These are phyloP conservation scores for Proterorhinus semilunaris DNA, from an alignment of 2,113 vertebrate species.

Conservation along the genomic window DNA sequence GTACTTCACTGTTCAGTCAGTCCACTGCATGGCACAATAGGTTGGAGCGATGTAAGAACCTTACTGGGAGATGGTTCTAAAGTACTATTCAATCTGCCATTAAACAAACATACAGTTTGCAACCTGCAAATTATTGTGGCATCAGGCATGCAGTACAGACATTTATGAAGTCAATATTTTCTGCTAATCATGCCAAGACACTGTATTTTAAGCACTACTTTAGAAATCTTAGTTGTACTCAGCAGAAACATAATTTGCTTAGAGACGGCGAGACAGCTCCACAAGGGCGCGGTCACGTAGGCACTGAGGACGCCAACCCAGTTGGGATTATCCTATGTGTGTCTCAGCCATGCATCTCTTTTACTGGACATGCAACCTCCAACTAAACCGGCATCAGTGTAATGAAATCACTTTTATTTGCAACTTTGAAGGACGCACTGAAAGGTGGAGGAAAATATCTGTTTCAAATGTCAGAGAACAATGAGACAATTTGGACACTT, in stretches of 20 bases:
- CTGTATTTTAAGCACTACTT: not conserved
- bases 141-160: too few species aligned
- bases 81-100: too few species aligned
- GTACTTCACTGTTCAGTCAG: too few species aligned
- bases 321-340: constrained; percentile 32
- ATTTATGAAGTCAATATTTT: too few species aligned
- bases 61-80: too few species aligned
- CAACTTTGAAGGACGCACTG: not conserved
- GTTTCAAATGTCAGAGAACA: not conserved
- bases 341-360: constrained; percentile 6
- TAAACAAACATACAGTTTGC: too few species aligned
- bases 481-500: not conserved
- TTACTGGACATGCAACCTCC: constrained; percentile 5
- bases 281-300: constrained; percentile 17
- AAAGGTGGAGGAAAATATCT: not conserved
- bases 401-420: not conserved
- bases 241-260: constrained; percentile 7
- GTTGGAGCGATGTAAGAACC: too few species aligned
- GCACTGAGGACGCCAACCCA: constrained; percentile 7
- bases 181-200: not conserved
- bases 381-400: not conserved
- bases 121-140: too few species aligned
- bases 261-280: constrained; percentile 16
- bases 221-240: not conserved
- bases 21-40: too few species aligned